Conservation (phyloP, 2,797 vertebrate genomes). For the Capromys pilorides region DNA sequence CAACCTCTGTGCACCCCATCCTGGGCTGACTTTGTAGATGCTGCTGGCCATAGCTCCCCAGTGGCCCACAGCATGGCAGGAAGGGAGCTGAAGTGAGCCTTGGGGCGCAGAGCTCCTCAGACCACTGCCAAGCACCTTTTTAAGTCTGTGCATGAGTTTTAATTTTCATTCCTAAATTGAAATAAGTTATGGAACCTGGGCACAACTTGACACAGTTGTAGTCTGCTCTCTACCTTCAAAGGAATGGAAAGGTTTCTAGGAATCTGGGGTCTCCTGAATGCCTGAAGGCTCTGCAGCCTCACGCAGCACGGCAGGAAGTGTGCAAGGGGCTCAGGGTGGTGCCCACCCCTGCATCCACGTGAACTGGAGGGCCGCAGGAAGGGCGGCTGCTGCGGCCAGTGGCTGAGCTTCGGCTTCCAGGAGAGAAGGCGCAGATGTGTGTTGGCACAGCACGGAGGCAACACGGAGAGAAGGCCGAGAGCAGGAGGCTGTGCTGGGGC, state of each 20-base stretch:
- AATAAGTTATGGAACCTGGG: slow-evolving; percentile 21
- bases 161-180: slow-evolving; percentile 37
- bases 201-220: background rate
- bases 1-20: background rate
- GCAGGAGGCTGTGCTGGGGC: background rate
- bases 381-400: background rate
- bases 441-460: background rate
- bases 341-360: background rate
- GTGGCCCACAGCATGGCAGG: background rate
- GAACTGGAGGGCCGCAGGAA: slow-evolving; percentile 16
- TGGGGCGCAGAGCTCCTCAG: background rate
- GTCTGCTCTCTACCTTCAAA: background rate
- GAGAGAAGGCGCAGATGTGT: background rate
- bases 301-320: background rate
- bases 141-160: background rate
- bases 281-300: background rate
- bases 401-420: background rate
- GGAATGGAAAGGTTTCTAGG: background rate
- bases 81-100: too few species aligned
- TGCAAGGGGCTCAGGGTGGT: background rate
- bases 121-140: background rate
- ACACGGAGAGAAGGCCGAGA: background rate
- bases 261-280: background rate
- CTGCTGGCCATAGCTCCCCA: background rate
- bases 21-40: background rate